A percentile compares a stretch with the other conserved stretches of the same genome.
These are phyloP conservation scores for Okamejei kenojei DNA, from an alignment of 2,797 vertebrate genomes.

Conservation along the genomic window DNA sequence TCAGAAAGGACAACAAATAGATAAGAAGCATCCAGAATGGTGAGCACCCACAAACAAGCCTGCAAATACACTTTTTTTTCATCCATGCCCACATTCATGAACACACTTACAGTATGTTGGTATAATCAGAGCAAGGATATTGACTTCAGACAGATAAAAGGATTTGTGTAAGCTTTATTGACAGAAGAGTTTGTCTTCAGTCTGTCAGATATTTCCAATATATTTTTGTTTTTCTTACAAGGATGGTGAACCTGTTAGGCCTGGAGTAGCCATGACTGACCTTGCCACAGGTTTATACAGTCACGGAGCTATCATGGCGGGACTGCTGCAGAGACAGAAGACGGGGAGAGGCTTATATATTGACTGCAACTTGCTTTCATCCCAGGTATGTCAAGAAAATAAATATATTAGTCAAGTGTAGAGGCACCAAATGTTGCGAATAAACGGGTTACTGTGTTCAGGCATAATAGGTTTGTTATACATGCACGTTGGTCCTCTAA, in stretches of 20 bases:
- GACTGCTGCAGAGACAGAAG: slow-evolving; percentile 71
- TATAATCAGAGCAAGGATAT: neutral
- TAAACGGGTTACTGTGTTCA: too few species aligned
- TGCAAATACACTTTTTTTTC: neutral
- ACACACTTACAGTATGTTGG: neutral
- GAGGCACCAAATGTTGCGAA: too few species aligned
- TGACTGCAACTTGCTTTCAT: slow-evolving; percentile 88
- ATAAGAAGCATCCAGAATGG: neutral
- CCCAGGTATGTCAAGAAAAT: slow-evolving; percentile 64
- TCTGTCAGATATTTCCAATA: neutral
- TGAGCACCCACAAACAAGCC: neutral
- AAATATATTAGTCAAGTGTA: slow-evolving; percentile 27
- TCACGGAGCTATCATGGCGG: slow-evolving; percentile 83
- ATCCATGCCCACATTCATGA: neutral
- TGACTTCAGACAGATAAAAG: neutral
- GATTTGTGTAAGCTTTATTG: neutral
- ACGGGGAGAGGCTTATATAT: slow-evolving; percentile 75
- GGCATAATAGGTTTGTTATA: too few species aligned
- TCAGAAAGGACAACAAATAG: neutral
- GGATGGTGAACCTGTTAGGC: slow-evolving; percentile 80
- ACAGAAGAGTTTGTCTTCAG: neutral
- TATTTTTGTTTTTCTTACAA: slow-evolving; percentile 45
- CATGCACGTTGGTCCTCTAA: too few species aligned
- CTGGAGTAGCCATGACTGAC: slow-evolving; percentile 92
- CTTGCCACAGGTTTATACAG: slow-evolving; percentile 82